Percentiles rank a stretch among this genome's conserved stretches.
Conservation (phyloP, 2,888 invertebrate species). For the Epirrita christyi region DNA sequence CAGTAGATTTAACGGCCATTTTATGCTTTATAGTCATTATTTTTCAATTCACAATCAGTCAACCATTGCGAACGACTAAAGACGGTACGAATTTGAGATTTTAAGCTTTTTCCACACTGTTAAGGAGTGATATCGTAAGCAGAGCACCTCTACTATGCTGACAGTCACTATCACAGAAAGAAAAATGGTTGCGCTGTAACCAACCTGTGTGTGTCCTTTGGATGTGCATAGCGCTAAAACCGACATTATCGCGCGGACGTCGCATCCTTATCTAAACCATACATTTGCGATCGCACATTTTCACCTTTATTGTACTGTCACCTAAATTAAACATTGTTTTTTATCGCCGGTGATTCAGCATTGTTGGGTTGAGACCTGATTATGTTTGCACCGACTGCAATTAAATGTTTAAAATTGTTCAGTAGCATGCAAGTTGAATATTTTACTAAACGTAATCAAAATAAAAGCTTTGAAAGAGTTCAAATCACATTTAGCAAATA, state of each 20-base stretch:
- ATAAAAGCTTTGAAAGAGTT: conserved; percentile 5
- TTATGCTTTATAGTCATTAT: too few relatives aligned
- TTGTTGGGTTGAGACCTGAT: conserved; percentile 33
- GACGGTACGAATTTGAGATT: too few relatives aligned
- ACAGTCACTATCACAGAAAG: background rate
- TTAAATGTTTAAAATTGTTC: conserved; percentile 32
- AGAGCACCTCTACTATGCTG: background rate
- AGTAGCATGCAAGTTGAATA: conserved; percentile 30
- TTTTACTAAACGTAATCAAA: conserved; percentile 14
- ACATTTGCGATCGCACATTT: conserved; percentile 58
- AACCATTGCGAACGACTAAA: too few relatives aligned
- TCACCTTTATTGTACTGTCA: conserved; percentile 59
- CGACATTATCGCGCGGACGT: conserved; percentile 59
- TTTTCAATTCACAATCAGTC: too few relatives aligned
- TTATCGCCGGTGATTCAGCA: conserved; percentile 36
- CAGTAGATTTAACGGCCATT: too few relatives aligned
- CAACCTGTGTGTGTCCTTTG: conserved; percentile 7
- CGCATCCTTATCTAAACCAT: conserved; percentile 63
- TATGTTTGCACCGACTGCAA: conserved; percentile 30
- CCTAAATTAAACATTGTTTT: conserved; percentile 38
- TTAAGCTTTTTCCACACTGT: too few relatives aligned
- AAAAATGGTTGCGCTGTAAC: conserved; percentile 6
- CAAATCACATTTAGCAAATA: background rate
- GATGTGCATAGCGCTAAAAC: conserved; percentile 39
- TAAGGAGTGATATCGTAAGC: too few relatives aligned